phyloP scores from a whole-genome alignment of 1,140 invertebrate species.

The Saxidomus purpurata region DNA sequence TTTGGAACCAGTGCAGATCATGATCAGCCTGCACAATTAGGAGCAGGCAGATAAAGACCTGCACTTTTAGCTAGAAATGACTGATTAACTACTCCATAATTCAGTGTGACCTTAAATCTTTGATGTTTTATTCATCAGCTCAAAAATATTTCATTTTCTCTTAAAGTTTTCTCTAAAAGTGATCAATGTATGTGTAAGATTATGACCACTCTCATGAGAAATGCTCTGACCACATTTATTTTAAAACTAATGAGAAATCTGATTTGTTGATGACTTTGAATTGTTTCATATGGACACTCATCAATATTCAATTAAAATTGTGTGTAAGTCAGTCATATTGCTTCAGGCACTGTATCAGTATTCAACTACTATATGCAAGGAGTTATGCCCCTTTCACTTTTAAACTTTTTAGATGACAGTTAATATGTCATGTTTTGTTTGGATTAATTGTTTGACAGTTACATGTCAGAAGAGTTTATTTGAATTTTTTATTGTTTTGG shows the following conservation, averaged over 20 bases:
- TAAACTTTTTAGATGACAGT: background rate
- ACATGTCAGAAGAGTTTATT: slow-evolving; percentile 22
- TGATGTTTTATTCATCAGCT: no score
- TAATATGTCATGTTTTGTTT: background rate
- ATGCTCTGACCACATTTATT: background rate
- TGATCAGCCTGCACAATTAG: no score
- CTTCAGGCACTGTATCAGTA: background rate
- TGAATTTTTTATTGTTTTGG: background rate
- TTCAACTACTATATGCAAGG: background rate
- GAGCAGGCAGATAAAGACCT: no score
- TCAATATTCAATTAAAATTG: slow-evolving; percentile 11
- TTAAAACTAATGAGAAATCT: background rate
- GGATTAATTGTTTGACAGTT: slow-evolving; percentile 34
- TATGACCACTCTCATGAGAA: no score
- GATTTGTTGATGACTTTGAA: background rate
- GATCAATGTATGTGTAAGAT: no score
- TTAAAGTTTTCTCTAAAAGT: no score
- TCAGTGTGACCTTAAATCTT: no score
- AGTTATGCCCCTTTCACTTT: slow-evolving; percentile 3
- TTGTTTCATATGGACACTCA: slow-evolving; percentile 1
- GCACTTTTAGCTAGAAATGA: no score
- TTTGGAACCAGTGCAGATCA: no score
- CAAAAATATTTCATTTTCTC: no score
- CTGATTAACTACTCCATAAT: no score
- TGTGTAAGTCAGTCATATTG: background rate